phyloP scores from a whole-genome alignment of 1,140 invertebrate genomes.

The Trichoplusia ni region DNA sequence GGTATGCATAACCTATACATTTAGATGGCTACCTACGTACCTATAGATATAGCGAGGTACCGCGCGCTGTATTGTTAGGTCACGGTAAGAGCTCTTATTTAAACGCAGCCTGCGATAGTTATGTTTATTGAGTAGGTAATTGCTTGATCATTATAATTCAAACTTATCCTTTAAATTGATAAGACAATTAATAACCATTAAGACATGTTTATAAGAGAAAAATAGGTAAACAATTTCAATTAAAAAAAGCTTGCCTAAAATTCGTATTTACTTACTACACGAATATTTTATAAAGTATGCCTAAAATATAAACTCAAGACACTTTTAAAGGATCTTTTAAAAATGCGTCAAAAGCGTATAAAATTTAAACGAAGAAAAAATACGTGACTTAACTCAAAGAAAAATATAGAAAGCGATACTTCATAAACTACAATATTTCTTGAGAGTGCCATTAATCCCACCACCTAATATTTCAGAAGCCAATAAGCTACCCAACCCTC shows the following conservation, averaged over 20 bases:
- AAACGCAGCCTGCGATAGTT: slow-evolving; percentile 2
- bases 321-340: no score
- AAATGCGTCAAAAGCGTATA: no score
- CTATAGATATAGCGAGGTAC: slow-evolving; percentile 18
- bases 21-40: slow-evolving; percentile 36
- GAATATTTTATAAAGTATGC: no score
- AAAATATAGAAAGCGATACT: slow-evolving; percentile 39
- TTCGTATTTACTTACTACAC: no score
- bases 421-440: slow-evolving; percentile 56
- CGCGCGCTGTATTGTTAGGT: slow-evolving; percentile 24
- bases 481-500: slow-evolving; percentile 69
- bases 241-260: no score
- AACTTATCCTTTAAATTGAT: no score
- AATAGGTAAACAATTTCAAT: no score
- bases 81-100: slow-evolving; percentile 26
- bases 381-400: neutral
- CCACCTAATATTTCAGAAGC: slow-evolving; percentile 75
- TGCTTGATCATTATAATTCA: slow-evolving; percentile 12
- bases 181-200: no score
- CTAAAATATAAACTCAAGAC: no score
- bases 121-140: slow-evolving; percentile 19
- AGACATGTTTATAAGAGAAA: no score
- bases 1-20: slow-evolving; percentile 44
- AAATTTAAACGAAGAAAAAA: neutral
- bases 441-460: slow-evolving; percentile 58